Evolutionary conservation across 2,797 vertebrate species (phyloP), one percentile per base, ranked within the genome.

Genomic region (Arvicola amphibius): DNA sequence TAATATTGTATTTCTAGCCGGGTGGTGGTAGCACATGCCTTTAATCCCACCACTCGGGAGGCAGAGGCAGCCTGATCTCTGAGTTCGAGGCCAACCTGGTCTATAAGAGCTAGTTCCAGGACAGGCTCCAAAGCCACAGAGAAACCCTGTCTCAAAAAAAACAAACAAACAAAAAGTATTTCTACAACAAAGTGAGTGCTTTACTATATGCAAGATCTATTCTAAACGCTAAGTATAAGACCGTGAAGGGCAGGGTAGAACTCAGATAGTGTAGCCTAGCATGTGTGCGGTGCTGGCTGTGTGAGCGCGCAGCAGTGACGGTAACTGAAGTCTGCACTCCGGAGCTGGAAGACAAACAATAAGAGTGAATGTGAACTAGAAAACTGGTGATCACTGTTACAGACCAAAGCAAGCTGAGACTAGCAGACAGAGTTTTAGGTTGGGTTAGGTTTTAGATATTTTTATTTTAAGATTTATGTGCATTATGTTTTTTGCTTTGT

Each of bases 331-430:
- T 13, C 14, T 43, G 32, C 13, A 6, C 63, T 59, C 53, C 0
- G 0, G 71, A 84, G 63, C 43, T 21, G 32, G 80, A 69, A 59
- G 48, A 76, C 61, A 51, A 65, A 37, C 59, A 61, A 12, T 51
- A 9, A 12, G 23, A 34, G 34, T 32, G 48, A 5, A 6, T 5
- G 6, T 29, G 1, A 27, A 6, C 13, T 12, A 2, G 23, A 16
- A 53, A 29, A 25, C 5, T 59, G 8, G 10, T 1, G 1, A n/a
- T 48, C 14, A 4, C 65, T 12, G 2, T 65, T 37, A 12, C 1
- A 29, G 21, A 88, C 90, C 16, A 71, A 85, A 53, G 43, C 29
- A 29, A 12, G 3, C 1, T 0, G 73, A 34, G 10, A 29, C 32
- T 53, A 2, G 46, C 12, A 48, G 23, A 74, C 1, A 2, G 34